Evolutionary conservation across 2,113 vertebrate species (phyloP).

Genomic region (Tupaia tana): DNA sequence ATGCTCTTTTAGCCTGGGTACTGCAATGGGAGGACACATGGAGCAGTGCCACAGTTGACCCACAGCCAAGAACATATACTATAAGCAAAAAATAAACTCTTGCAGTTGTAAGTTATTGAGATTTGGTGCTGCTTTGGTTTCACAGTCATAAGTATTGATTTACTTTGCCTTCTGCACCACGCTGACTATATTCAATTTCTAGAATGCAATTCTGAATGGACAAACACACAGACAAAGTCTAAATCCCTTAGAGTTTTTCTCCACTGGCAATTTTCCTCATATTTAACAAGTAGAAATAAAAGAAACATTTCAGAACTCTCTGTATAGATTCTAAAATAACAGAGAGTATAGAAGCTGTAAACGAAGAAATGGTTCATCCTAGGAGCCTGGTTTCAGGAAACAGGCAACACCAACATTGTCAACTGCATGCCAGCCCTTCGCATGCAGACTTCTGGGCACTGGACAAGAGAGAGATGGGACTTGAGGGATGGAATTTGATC

Average conservation of each 20-base stretch:
- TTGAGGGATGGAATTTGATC: background rate
- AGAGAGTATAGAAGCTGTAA: background rate
- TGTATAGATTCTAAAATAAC: background rate
- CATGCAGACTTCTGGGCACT: accelerated
- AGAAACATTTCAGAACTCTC: slow-evolving; percentile 14
- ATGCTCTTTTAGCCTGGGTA: too few species aligned
- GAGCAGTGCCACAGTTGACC: background rate
- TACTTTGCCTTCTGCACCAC: background rate
- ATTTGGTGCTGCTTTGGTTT: background rate
- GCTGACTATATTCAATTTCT: background rate
- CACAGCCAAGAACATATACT: accelerated
- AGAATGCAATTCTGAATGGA: background rate
- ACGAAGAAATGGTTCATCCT: background rate
- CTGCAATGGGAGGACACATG: accelerated
- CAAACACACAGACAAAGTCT: accelerated
- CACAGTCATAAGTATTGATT: background rate
- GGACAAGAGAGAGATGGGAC: too few species aligned
- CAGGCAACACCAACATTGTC: background rate
- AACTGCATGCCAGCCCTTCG: background rate
- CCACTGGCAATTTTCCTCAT: background rate
- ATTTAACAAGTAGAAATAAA: slow-evolving; percentile 3
- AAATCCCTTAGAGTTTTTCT: background rate
- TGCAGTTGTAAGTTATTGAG: background rate
- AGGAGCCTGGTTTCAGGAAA: background rate
- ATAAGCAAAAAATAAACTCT: background rate